phyloP scores from a whole-genome alignment of 2,888 invertebrate species.

The Phymatocera aterrima region DNA sequence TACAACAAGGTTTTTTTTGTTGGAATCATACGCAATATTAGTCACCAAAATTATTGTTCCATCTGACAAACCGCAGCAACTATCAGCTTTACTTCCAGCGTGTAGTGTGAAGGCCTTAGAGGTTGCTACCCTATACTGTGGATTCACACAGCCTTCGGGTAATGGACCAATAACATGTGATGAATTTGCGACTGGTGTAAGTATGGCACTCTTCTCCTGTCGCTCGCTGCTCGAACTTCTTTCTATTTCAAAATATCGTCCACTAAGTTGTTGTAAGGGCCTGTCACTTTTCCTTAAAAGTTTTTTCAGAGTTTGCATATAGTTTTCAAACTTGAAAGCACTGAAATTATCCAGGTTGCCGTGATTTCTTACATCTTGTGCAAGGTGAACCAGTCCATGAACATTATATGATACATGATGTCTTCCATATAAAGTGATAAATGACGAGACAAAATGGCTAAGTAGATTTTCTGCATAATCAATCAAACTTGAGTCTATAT shows the following conservation, averaged over 20 bases:
- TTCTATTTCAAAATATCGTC: neutral
- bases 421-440: slow-evolving; percentile 46
- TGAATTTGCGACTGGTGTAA: neutral
- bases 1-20: neutral
- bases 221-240: too few relatives aligned
- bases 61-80: neutral
- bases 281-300: neutral
- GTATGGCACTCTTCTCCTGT: neutral
- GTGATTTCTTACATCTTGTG: slow-evolving; percentile 49
- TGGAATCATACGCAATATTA: neutral
- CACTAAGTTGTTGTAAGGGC: neutral
- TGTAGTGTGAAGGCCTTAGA: neutral
- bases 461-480: neutral
- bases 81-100: neutral
- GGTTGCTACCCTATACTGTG: neutral
- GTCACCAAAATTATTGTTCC: neutral
- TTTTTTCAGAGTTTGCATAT: slow-evolving; percentile 42
- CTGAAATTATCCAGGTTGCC: slow-evolving; percentile 53
- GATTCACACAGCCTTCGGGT: neutral
- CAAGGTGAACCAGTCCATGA: slow-evolving; percentile 54
- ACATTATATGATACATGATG: slow-evolving; percentile 52
- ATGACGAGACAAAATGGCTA: neutral
- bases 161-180: neutral
- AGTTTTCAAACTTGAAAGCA: slow-evolving; percentile 53
- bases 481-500: neutral